phyloP scores from a whole-genome alignment of 2,113 vertebrate genomes.

The chimpanzee (Pan troglodytes) region DNA sequence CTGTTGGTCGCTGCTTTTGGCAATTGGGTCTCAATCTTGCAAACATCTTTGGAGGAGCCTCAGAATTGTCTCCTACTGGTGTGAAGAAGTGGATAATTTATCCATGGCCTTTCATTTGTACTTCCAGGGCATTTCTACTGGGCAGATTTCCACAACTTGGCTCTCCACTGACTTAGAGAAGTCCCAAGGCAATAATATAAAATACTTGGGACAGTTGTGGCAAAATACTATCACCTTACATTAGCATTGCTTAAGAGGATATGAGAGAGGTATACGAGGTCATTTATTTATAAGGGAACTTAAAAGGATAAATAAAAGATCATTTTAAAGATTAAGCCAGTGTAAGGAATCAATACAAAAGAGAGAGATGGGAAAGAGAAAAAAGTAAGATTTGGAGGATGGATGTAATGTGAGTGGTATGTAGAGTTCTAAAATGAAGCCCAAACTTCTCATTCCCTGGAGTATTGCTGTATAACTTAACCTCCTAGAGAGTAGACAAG shows the following conservation, averaged over 20 bases:
- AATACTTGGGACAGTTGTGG: background rate
- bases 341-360: background rate
- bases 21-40: background rate
- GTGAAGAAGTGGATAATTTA: background rate
- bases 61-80: background rate
- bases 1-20: background rate
- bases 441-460: too few species aligned
- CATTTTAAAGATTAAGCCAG: background rate
- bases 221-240: background rate
- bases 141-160: background rate
- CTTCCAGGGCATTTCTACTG: background rate
- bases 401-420: background rate
- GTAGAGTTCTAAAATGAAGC: background rate
- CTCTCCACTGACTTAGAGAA: background rate
- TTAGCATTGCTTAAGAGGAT: background rate
- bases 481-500: background rate
- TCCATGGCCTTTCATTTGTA: background rate
- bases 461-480: background rate
- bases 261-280: background rate
- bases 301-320: background rate
- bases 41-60: background rate
- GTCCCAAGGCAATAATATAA: background rate
- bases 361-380: background rate
- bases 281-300: background rate
- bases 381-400: background rate